A percentile compares a stretch with the other conserved stretches of the same genome.
Evolutionary conservation across 1,140 invertebrate genomes (phyloP).

Genomic region (Oncopodura yosiiana): DNA sequence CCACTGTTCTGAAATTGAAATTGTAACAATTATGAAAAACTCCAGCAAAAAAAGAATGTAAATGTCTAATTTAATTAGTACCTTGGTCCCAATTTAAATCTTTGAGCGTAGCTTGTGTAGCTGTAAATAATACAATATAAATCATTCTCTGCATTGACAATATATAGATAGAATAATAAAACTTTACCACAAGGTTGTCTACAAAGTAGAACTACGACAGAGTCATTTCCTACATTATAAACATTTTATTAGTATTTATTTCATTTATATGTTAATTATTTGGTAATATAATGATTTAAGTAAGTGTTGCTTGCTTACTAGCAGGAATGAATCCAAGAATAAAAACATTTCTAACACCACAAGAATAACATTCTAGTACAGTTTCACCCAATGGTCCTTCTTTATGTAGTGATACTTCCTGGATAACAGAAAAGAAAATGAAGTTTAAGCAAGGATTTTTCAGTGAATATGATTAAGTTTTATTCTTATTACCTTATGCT

Average conservation of each 20-base stretch:
- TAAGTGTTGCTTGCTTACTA: too few species aligned
- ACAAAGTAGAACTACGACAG: constrained; percentile 95
- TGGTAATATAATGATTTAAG: too few species aligned
- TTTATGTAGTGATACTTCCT: constrained; percentile 91
- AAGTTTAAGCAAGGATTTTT: background rate
- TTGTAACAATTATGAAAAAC: constrained; percentile 18
- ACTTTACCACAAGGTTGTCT: constrained; percentile 96
- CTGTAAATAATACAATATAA: too few species aligned
- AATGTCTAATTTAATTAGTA: too few species aligned
- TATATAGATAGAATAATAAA: too few species aligned
- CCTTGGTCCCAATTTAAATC: constrained; percentile 85
- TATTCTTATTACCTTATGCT: constrained; percentile 62
- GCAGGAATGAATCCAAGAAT: constrained; percentile 97
- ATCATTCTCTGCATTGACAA: too few species aligned
- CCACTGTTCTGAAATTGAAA: constrained; percentile 87
- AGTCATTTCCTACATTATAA: too few species aligned
- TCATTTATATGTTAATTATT: too few species aligned
- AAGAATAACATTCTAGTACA: constrained; percentile 95
- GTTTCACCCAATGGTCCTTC: constrained; percentile 97
- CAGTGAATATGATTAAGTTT: background rate
- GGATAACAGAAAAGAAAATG: constrained; percentile 15
- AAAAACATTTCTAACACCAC: constrained; percentile 95
- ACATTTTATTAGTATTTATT: too few species aligned
- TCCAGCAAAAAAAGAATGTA: background rate
- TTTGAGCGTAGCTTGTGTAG: constrained; percentile 87